A percentile compares a stretch with the other conserved stretches of the same genome.
Evolutionary conservation across 2,797 vertebrate genomes (phyloP).

Genomic region (Hyperoplus lanceolatus): DNA sequence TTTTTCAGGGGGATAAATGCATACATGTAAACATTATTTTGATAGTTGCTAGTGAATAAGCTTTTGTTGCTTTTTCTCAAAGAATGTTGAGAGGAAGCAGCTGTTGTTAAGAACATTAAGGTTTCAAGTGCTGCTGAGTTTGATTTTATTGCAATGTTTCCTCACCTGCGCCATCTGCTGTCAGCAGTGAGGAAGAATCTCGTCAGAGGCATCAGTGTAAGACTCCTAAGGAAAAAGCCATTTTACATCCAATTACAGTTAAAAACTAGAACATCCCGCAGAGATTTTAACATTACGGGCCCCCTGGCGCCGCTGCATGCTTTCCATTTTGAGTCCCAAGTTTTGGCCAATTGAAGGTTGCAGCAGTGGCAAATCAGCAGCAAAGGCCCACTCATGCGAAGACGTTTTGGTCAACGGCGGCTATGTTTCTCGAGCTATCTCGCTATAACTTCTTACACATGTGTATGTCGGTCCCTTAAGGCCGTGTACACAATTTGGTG

Average conservation of each 20-base stretch:
- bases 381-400: too few species aligned
- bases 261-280: not conserved
- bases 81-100: not conserved
- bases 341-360: too few species aligned
- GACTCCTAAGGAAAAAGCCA: constrained; percentile 6
- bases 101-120: constrained; percentile 27
- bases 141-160: not conserved
- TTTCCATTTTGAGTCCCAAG: too few species aligned
- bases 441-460: too few species aligned
- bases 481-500: too few species aligned
- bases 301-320: too few species aligned
- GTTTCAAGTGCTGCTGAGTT: constrained; percentile 27
- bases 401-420: too few species aligned
- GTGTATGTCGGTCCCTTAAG: too few species aligned
- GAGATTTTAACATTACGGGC: too few species aligned
- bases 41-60: not conserved
- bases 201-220: constrained; percentile 7
- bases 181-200: constrained; percentile 9
- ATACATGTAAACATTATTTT: constrained; percentile 1
- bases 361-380: too few species aligned
- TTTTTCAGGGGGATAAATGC: constrained; percentile 19
- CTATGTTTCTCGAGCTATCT: too few species aligned
- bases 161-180: not conserved
- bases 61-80: not conserved
- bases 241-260: constrained; percentile 15